These are phyloP conservation scores for Cerceris ruficornis DNA, from an alignment of 2,888 invertebrate genomes.

Conservation along the genomic window DNA sequence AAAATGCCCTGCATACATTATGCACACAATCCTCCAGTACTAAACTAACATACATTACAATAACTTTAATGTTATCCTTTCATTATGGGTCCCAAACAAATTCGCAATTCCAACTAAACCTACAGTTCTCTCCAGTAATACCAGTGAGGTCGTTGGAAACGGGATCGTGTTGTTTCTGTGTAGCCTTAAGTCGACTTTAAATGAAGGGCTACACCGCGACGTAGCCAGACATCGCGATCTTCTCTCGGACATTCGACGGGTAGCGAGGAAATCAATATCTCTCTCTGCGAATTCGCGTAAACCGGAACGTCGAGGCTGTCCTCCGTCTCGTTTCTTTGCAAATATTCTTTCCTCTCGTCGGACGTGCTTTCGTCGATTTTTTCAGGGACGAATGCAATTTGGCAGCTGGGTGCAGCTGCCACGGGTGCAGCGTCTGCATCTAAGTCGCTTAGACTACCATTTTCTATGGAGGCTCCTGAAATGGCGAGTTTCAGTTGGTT, in stretches of 20 bases:
- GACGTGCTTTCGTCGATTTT: constrained; percentile 40
- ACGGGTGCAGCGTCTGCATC: constrained; percentile 74
- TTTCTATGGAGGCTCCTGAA: constrained; percentile 74
- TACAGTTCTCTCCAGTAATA: too few species aligned
- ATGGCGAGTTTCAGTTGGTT: not conserved
- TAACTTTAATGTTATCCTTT: too few species aligned
- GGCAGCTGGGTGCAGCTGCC: constrained; percentile 71
- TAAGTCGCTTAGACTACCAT: constrained; percentile 73
- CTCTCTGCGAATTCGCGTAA: constrained; percentile 74
- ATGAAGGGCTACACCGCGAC: constrained; percentile 76
- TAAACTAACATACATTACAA: too few species aligned
- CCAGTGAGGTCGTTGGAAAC: too few species aligned
- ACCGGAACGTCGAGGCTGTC: constrained; percentile 72
- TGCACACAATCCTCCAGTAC: too few species aligned
- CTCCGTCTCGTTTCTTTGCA: constrained; percentile 12
- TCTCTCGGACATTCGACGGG: constrained; percentile 73
- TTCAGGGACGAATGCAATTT: constrained; percentile 70
- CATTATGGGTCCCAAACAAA: too few species aligned
- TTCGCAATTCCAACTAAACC: too few species aligned
- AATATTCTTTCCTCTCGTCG: not conserved
- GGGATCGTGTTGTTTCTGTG: too few species aligned
- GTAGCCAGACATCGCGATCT: constrained; percentile 73
- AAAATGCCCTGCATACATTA: too few species aligned
- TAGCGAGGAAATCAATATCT: constrained; percentile 72
- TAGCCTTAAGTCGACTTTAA: constrained; percentile 59